Conservation (phyloP, 2,888 invertebrate genomes). For the Monoplex corrugatus region DNA sequence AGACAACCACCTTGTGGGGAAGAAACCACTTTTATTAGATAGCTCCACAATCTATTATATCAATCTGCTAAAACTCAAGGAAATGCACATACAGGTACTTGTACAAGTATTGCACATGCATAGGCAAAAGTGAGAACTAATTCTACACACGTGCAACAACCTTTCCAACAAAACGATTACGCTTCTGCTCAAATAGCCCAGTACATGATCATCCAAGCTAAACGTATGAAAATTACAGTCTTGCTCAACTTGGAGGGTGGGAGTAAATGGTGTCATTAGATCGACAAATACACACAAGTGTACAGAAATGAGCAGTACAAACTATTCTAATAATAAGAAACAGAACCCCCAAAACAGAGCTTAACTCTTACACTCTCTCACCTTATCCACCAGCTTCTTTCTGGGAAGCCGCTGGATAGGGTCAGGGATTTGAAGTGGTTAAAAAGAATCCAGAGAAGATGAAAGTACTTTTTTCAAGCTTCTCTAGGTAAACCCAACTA, state of each 20-base stretch:
- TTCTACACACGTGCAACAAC: neutral
- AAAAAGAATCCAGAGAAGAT: no score
- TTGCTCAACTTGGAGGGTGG: neutral
- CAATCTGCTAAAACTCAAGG: neutral
- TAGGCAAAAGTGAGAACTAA: neutral
- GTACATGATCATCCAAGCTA: neutral
- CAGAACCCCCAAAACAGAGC: no score
- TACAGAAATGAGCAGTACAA: neutral
- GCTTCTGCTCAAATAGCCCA: neutral
- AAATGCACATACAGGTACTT: neutral
- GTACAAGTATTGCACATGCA: neutral
- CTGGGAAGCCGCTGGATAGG: no score
- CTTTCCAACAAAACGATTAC: neutral
- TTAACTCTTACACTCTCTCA: no score
- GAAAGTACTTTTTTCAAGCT: no score
- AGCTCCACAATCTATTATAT: slow-evolving; percentile 23
- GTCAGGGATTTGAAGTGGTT: no score
- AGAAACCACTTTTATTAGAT: slow-evolving; percentile 39
- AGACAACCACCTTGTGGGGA: neutral
- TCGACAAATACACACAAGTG: neutral
- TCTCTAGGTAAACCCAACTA: neutral
- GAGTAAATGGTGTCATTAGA: neutral
- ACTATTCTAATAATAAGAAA: no score
- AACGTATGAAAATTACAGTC: neutral
- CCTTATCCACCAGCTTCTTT: no score